Base-by-base conservation (phyloP, 2,113 vertebrate species). In the Platysteira castanea region DNA sequence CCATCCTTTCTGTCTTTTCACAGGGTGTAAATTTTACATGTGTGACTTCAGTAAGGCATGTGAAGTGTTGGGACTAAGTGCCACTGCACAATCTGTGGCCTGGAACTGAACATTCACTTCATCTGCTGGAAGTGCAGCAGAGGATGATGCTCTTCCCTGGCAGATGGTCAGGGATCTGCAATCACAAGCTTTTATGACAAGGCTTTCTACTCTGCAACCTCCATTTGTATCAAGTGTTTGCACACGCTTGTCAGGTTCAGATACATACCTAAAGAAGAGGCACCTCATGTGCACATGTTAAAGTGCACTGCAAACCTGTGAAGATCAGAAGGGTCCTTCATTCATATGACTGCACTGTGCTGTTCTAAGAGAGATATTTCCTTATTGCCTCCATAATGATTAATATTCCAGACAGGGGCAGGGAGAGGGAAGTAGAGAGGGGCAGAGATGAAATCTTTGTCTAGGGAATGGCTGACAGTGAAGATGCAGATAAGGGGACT, bases 151-250 rank as follows among this genome's bases (percentile, higher is more conserved):
- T 82, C 37, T 7, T 78, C 50, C 52, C 52, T 37, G 64, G 77
- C 84, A 89, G 80, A 74, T 35, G 24, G 53, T 42, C 23, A 63
- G 30, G 13, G 42, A 24, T 67, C 39, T 47, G 53, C 70, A 83
- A 52, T 44, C 53, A 85, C 39, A 71, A 73, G 53, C 65, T 82
- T 87, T 82, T 81, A 41, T 33, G 31, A 61, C 60, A 67, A 60
- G 47, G 28, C 49, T 86, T 94, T 90, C 88, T 49, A 67, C 47
- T 79, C 61, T 44, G n/a, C 84, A 94, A 20, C 24, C 11, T 76
- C 83, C 57, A 90, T 53, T 60, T 88, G 67, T 20, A 46, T 54
- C 18, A 83, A 75, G 30, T 21, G 88, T 79, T 84, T 68, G 50
- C 70, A 79, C 24, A 75, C 0, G 1, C 31, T 28, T 88, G 63